Conservation (phyloP, 2,888 invertebrate genomes). For the Polydrusus pterygomalis region DNA sequence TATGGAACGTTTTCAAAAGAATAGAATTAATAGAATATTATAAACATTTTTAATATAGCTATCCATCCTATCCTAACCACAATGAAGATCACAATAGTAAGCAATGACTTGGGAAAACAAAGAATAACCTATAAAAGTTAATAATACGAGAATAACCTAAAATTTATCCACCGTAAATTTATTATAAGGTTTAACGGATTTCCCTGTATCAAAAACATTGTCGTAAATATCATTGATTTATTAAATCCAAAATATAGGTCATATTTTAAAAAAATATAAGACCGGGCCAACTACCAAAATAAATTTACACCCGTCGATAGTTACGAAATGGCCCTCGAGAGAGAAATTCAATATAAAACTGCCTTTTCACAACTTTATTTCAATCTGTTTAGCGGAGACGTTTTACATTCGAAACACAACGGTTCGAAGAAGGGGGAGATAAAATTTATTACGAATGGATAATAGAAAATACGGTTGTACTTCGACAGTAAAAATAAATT, state of each 20-base stretch:
- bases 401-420: slow-evolving; percentile 13
- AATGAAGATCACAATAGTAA: too few species aligned
- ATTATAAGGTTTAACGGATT: too few species aligned
- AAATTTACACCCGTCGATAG: slow-evolving; percentile 13
- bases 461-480: not conserved
- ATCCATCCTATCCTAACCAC: too few species aligned
- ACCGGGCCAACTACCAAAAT: not conserved
- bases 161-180: too few species aligned
- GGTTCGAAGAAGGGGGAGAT: not conserved
- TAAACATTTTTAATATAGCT: too few species aligned
- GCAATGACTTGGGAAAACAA: too few species aligned
- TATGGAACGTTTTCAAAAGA: too few species aligned
- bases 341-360: slow-evolving; percentile 18
- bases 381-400: slow-evolving; percentile 10
- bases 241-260: not conserved
- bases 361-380: slow-evolving; percentile 11
- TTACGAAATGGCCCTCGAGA: slow-evolving; percentile 13
- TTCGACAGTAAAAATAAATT: not conserved
- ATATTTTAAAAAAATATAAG: not conserved
- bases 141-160: too few species aligned
- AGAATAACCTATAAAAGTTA: too few species aligned
- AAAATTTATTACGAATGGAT: slow-evolving; percentile 14
- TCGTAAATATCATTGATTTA: not conserved
- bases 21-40: too few species aligned
- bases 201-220: not conserved